Conservation (phyloP, 2,113 vertebrate genomes). For the Pelecanoides urinatrix region DNA sequence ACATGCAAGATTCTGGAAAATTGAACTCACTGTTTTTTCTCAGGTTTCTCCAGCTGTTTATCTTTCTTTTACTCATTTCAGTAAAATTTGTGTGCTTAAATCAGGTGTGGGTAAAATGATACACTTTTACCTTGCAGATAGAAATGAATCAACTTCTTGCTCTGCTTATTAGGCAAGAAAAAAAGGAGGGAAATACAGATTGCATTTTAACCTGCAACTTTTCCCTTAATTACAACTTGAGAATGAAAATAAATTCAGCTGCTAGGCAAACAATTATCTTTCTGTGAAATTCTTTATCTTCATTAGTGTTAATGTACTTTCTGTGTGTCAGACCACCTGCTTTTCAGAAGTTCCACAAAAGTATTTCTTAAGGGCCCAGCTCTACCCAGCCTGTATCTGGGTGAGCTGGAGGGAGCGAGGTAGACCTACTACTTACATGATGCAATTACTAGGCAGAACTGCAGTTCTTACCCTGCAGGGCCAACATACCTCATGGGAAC, state of each 20-base stretch:
- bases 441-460: not conserved
- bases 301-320: constrained; percentile 33
- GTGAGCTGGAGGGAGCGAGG: not conserved
- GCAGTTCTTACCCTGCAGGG: not conserved
- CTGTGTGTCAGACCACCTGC: constrained; percentile 7
- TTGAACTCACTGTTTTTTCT: not conserved
- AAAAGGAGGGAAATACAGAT: not conserved
- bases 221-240: constrained; percentile 37
- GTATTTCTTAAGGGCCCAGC: constrained; percentile 25
- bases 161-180: not conserved
- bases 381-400: not conserved
- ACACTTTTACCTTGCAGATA: not conserved
- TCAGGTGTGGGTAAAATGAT: not conserved
- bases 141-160: constrained; percentile 11
- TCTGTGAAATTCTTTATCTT: constrained; percentile 52
- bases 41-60: not conserved
- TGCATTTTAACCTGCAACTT: constrained; percentile 29
- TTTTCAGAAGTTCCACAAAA: not conserved
- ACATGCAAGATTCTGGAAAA: not conserved
- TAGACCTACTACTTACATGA: not conserved
- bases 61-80: not conserved
- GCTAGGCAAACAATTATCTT: constrained; percentile 49
- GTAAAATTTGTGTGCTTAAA: not conserved
- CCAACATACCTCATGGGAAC: not conserved
- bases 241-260: constrained; percentile 34